Evolutionary conservation across 2,888 invertebrate genomes (phyloP), one percentile per base, ranked within the genome.

Genomic region (Drosophila histrio): DNA sequence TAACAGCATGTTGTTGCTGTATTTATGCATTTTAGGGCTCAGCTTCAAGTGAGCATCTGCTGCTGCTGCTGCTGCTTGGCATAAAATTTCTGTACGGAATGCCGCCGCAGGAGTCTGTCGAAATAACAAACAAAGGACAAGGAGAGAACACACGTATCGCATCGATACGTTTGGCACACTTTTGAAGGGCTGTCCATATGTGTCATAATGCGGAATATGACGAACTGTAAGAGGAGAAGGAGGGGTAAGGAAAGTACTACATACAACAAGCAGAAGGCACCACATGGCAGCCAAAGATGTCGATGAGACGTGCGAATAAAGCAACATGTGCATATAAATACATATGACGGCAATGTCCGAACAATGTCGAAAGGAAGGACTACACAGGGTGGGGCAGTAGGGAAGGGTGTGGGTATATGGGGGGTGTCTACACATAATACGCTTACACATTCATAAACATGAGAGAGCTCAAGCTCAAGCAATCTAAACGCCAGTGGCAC

Each of bases 401-500:
- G 8, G 24, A n/a, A 19, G 38, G 5, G 22, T 4, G 11, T 15
- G n/a, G 8, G 1, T 1, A 11, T n/a, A 39, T 3, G 41, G 26
- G 26, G 22, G 38, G 11, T 34, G 38, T 50, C 36, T 43, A 41
- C 39, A 19, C 52, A 2, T 63, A 72, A 72, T 72, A 56, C 70
- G 75, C 64, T 75, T 75, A 74, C 72, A 75, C 64, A 72, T 69
- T 69, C 56, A 77, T 73, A 77, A 63, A 77, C 73, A 77, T 60
- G 50, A 26, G 56, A 77, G n/a, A n/a, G n/a, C n/a, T n/a, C n/a
- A n/a, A n/a, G 43, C 46, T 72, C 39, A 58, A 50, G 61, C 72
- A 65, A 73, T 71, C 32, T 67, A 77, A 72, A 76, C 34, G 64
- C 57, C 65, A 74, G 32, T 46, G 63, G 52, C 77, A 74, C 66